Conservation (phyloP, 2,797 vertebrate species). For the Chloroceryle inda region DNA sequence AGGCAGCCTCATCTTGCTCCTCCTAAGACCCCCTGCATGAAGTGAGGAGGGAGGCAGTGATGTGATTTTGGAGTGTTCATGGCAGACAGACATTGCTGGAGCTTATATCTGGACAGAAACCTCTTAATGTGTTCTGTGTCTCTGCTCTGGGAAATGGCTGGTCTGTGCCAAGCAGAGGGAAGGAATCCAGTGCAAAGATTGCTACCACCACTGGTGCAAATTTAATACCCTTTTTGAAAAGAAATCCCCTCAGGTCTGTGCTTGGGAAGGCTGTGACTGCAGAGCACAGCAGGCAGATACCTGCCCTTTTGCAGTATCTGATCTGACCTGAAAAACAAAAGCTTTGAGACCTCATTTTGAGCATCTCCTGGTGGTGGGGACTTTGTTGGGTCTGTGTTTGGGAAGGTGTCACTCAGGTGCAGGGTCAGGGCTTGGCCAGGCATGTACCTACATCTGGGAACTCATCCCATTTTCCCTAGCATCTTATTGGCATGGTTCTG, state of each 20-base stretch:
- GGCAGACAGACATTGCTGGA: too few species aligned
- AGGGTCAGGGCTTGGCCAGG: background rate
- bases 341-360: background rate
- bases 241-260: background rate
- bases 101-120: background rate
- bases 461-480: background rate
- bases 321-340: background rate
- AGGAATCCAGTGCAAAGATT: background rate
- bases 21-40: background rate
- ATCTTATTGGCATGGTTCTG: too few species aligned
- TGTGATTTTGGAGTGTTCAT: accelerated
- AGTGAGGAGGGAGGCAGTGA: background rate
- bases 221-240: background rate
- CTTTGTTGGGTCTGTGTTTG: background rate
- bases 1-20: background rate
- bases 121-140: background rate
- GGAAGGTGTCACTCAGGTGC: background rate
- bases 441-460: background rate
- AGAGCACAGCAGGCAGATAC: background rate
- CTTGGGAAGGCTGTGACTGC: background rate
- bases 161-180: background rate
- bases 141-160: background rate
- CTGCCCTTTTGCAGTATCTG: background rate
- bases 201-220: background rate
- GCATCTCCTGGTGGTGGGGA: background rate